A percentile compares a stretch with the other conserved stretches of the same genome.
phyloP scores from a whole-genome alignment of 2,113 vertebrate genomes.

The Uropsilus gracilis region DNA sequence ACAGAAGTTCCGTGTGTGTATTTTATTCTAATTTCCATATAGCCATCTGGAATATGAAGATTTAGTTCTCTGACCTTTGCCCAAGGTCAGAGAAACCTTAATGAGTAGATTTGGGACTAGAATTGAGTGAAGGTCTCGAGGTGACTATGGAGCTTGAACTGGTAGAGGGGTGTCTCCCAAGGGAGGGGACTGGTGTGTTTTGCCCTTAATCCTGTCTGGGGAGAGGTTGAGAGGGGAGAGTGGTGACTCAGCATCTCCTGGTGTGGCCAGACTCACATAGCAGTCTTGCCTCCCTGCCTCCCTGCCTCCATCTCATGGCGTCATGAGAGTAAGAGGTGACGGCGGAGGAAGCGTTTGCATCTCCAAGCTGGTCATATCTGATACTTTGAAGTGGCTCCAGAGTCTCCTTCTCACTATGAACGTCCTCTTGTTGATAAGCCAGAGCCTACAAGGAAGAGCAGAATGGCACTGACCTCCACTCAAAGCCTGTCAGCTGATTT shows the following conservation, averaged over 20 bases:
- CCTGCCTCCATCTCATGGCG: neutral
- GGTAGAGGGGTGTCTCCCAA: too few relatives aligned
- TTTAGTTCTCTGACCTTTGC: neutral
- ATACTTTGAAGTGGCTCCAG: conserved; percentile 72
- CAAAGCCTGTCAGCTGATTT: neutral
- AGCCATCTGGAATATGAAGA: neutral
- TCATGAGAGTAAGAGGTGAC: neutral
- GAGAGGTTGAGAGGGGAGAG: neutral
- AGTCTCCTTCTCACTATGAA: conserved; percentile 46
- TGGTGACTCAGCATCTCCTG: neutral
- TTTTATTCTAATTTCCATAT: neutral
- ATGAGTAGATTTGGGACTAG: neutral
- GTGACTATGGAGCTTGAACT: neutral
- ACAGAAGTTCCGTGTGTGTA: rapidly evolving
- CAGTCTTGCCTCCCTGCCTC: neutral
- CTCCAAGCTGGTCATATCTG: conserved; percentile 63
- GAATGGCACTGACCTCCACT: conserved; percentile 58
- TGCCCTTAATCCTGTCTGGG: neutral
- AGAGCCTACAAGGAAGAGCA: conserved; percentile 28
- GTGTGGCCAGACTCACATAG: neutral
- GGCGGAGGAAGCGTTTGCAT: conserved; percentile 65
- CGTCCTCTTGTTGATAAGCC: conserved; percentile 52
- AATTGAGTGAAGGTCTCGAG: neutral
- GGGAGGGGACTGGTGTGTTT: neutral
- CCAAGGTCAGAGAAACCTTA: neutral